Evolutionary conservation across 1,140 invertebrate species (phyloP), one percentile per base, ranked within the genome.

Genomic region (Lithobius niger): DNA sequence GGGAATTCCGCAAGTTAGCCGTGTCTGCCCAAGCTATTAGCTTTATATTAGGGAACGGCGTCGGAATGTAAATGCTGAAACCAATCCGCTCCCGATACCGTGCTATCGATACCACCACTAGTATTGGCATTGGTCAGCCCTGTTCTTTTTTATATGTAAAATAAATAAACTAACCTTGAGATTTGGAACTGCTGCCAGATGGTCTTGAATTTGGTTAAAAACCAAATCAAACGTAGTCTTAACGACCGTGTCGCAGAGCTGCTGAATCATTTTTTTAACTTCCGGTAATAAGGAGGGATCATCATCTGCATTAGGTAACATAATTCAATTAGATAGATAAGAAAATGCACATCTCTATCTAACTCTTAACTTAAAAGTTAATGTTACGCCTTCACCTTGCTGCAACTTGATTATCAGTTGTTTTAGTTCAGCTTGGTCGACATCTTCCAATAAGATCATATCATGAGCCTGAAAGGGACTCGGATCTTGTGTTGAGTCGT

Each of bases 91-190:
- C n/a, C n/a, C n/a, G n/a, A n/a, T n/a, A n/a, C n/a, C n/a, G n/a
- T n/a, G n/a, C n/a, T n/a, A n/a, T n/a, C n/a, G n/a, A n/a, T n/a
- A n/a, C n/a, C n/a, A n/a, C n/a, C n/a, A n/a, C n/a, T n/a, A n/a
- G n/a, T n/a, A n/a, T n/a, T n/a, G n/a, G n/a, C n/a, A n/a, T n/a
- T n/a, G n/a, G n/a, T n/a, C n/a, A n/a, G n/a, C n/a, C n/a, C n/a
- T n/a, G n/a, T n/a, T n/a, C n/a, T n/a, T n/a, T n/a, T n/a, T n/a
- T n/a, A n/a, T n/a, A n/a, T n/a, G n/a, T n/a, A n/a, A n/a, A n/a
- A n/a, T n/a, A n/a, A n/a, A n/a, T n/a, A n/a, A n/a, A 60, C 59
- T 61, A 66, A 79, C 80, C 77, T 72, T 67, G 61, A 72, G 67
- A 13, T 59, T 60, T n/a, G 68, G 61, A 0, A 74, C 44, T 36